These are phyloP conservation scores for Anas acuta DNA, from an alignment of 2,797 vertebrate genomes.

Conservation along the genomic window DNA sequence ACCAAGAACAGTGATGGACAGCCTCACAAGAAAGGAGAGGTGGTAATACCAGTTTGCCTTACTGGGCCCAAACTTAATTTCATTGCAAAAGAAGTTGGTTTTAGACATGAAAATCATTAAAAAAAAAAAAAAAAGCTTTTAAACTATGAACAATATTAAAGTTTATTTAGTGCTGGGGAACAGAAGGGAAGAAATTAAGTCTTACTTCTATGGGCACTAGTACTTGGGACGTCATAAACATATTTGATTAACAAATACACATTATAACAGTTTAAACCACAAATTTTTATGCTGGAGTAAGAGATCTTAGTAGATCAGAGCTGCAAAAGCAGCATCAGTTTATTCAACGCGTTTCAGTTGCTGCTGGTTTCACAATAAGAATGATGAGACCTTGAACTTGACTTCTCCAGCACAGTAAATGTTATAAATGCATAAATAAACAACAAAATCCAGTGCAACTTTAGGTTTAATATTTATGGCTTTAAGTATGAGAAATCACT, in stretches of 20 bases:
- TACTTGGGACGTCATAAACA: not conserved
- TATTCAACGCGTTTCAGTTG: not conserved
- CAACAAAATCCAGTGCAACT: not conserved
- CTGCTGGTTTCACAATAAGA: not conserved
- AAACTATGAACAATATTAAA: not conserved
- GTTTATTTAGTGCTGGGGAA: not conserved
- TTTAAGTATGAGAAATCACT: not conserved
- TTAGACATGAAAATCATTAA: not conserved
- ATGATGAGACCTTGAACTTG: fast-evolving
- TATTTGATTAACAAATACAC: not conserved
- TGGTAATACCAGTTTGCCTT: not conserved
- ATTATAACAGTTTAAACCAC: not conserved
- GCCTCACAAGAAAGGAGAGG: not conserved
- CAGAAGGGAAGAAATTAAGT: not conserved
- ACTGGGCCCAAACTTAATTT: not conserved
- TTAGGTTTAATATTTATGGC: not conserved
- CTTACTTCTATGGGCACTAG: not conserved
- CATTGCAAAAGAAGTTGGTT: not conserved
- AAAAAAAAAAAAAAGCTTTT: too few relatives aligned
- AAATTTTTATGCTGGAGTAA: not conserved
- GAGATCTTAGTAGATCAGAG: not conserved
- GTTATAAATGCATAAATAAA: not conserved
- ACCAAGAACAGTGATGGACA: not conserved
- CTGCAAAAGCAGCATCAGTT: not conserved
- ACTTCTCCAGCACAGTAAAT: not conserved